Conservation (phyloP, 2,797 vertebrate genomes). For the Trachops cirrhosus region DNA sequence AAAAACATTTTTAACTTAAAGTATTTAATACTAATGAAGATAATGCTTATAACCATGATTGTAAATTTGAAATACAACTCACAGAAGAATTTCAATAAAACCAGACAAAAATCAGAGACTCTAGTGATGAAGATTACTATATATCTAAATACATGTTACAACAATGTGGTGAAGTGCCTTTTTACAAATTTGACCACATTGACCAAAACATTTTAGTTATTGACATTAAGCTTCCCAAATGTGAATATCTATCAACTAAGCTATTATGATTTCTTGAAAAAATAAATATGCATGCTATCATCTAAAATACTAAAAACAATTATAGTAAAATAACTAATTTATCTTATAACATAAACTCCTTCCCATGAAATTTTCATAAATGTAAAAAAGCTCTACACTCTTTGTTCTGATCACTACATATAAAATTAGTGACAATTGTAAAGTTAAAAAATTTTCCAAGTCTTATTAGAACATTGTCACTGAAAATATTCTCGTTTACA, state of each 20-base stretch:
- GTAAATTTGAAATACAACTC: not conserved
- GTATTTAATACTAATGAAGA: not conserved
- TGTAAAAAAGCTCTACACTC: not conserved
- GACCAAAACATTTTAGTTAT: not conserved
- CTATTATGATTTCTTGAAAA: not conserved
- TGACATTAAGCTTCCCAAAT: not conserved
- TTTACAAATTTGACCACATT: not conserved
- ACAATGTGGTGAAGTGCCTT: not conserved
- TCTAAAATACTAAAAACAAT: not conserved
- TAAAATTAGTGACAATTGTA: not conserved
- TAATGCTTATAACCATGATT: not conserved
- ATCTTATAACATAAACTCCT: not conserved
- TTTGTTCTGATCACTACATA: not conserved
- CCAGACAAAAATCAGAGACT: not conserved
- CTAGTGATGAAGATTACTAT: not conserved
- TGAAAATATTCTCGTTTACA: constrained; percentile 15
- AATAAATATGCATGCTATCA: not conserved
- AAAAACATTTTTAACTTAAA: not conserved
- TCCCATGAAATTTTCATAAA: not conserved
- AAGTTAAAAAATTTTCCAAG: not conserved
- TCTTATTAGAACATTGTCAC: not conserved
- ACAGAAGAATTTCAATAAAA: not conserved
- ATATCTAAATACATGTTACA: not conserved
- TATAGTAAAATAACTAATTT: not conserved
- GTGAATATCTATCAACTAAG: not conserved